phyloP scores from a whole-genome alignment of 2,888 invertebrate genomes.

The Caenorhabditis imperialis region DNA sequence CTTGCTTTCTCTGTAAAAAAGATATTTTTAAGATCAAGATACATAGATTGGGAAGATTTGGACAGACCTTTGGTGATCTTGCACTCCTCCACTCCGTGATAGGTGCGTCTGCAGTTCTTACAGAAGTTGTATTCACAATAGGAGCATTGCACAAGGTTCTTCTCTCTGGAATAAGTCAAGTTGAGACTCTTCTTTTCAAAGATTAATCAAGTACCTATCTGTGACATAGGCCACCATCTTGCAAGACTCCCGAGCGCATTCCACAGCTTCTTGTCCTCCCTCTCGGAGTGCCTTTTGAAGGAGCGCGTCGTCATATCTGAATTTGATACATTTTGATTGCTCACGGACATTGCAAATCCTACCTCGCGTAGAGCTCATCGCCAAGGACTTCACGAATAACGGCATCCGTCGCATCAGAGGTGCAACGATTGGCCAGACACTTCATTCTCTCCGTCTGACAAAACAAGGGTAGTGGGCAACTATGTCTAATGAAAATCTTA shows the following conservation, averaged over 20 bases:
- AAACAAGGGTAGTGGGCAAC: too few relatives aligned
- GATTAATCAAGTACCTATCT: background rate
- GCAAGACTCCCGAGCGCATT: conserved; percentile 2
- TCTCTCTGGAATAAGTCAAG: background rate
- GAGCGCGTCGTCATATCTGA: conserved; percentile 36
- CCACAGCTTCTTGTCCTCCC: conserved; percentile 78
- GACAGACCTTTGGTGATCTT: conserved; percentile 1
- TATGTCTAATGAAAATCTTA: conserved; percentile 1
- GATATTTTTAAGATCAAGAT: too few relatives aligned
- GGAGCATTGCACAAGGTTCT: conserved; percentile 3
- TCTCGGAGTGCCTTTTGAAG: conserved; percentile 26
- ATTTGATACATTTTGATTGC: background rate
- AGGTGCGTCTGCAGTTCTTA: background rate
- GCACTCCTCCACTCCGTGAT: background rate
- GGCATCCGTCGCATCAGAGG: conserved; percentile 1
- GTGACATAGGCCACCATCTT: conserved; percentile 6
- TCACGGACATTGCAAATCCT: background rate
- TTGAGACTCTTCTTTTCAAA: background rate
- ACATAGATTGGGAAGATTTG: too few relatives aligned
- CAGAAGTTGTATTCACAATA: conserved; percentile 8
- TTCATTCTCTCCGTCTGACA: conserved; percentile 28
- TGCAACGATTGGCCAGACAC: conserved; percentile 23
- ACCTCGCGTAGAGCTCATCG: conserved; percentile 12
- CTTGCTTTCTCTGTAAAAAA: background rate
- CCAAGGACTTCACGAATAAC: conserved; percentile 27